phyloP scores from a whole-genome alignment of 1,140 invertebrate genomes.

The Drosophila fuyamai region DNA sequence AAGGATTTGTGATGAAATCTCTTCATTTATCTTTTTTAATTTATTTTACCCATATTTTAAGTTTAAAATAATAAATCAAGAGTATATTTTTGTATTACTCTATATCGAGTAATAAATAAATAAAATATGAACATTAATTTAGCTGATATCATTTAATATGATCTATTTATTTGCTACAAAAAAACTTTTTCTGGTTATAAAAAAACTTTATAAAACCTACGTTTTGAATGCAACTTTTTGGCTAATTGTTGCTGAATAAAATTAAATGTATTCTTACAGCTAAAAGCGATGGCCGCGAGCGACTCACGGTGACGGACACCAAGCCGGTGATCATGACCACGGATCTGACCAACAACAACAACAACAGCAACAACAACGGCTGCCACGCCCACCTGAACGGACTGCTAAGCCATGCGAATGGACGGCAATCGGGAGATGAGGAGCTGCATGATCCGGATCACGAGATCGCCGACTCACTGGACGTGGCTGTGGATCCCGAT shows the following conservation, averaged over 20 bases:
- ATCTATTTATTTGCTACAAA: no score
- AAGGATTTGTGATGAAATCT: no score
- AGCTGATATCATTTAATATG: no score
- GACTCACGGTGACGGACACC: constrained; percentile 77
- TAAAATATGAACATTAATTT: no score
- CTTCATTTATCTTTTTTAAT: no score
- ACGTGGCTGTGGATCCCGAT: constrained; percentile 47
- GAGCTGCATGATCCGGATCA: constrained; percentile 9
- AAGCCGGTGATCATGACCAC: constrained; percentile 73
- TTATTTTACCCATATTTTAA: no score
- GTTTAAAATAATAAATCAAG: no score
- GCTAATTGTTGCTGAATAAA: not conserved
- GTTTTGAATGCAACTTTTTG: no score
- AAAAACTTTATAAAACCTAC: no score
- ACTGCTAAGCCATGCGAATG: constrained; percentile 39
- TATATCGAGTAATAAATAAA: no score
- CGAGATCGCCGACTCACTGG: constrained; percentile 12
- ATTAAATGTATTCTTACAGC: constrained; percentile 34
- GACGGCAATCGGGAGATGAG: not conserved
- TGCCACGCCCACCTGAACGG: constrained; percentile 46
- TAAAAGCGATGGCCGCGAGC: constrained; percentile 82
- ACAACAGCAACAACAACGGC: constrained; percentile 12
- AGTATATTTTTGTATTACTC: no score
- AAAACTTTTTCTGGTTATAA: no score
- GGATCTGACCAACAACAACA: constrained; percentile 66